Percentiles rank a stretch among this genome's conserved stretches.
Conservation (phyloP, 2,888 invertebrate genomes). For the Lamellibrachia columna region DNA sequence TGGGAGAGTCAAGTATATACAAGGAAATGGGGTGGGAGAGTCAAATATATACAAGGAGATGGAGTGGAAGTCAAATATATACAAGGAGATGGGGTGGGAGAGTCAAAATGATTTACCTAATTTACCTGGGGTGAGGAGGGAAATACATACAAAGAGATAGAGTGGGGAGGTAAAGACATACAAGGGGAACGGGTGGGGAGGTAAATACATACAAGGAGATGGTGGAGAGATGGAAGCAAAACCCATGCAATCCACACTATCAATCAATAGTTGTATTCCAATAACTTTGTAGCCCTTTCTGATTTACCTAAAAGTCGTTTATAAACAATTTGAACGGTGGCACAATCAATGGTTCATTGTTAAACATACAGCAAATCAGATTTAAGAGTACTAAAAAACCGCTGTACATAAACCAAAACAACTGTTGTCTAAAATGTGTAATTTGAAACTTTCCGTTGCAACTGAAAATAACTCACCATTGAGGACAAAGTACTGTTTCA, state of each 20-base stretch:
- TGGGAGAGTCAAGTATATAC: background rate
- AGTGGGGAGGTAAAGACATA: background rate
- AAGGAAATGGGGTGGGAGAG: background rate
- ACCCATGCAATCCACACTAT: background rate
- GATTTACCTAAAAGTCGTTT: background rate
- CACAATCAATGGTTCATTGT: background rate
- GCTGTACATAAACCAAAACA: too few relatives aligned
- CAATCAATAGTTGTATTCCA: too few relatives aligned
- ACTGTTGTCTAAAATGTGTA: too few relatives aligned
- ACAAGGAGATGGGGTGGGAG: too few relatives aligned
- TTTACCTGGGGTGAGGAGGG: background rate
- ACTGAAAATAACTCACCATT: conserved; percentile 34
- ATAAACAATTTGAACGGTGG: background rate
- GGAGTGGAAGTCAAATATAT: too few relatives aligned
- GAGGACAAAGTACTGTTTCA: conserved; percentile 42
- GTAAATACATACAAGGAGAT: background rate
- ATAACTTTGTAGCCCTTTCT: background rate
- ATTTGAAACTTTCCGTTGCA: background rate
- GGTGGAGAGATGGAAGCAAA: background rate
- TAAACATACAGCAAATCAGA: too few relatives aligned
- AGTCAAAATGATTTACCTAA: too few relatives aligned
- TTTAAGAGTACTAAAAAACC: too few relatives aligned
- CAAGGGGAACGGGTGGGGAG: background rate
- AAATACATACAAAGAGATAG: too few relatives aligned
- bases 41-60: too few relatives aligned